Base-by-base conservation (phyloP, 2,113 vertebrate species). In the Clarias macrocephalus region DNA sequence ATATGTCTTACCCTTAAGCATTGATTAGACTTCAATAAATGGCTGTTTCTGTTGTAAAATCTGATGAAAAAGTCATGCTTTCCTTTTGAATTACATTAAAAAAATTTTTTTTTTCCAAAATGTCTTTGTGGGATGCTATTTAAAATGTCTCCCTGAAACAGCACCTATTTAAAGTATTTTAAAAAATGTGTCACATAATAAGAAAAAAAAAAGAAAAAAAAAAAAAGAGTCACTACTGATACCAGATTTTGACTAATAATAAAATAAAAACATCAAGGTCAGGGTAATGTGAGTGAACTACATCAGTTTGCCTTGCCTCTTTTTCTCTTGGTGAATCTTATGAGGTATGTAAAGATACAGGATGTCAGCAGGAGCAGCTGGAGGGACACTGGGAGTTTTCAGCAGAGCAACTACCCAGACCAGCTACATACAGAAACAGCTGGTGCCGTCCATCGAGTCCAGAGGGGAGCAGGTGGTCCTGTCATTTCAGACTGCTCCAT, bases 381-480 rank as follows among this genome's bases (percentile, higher is more conserved):
- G 76, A 86, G 82, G 25, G 57, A 66, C 59, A 76, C 85, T 68
- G 30, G 56, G 66, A 79, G 59, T 84, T 82, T 89, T 72, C 77
- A 88, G 37, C 42, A 33, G 85, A 79, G 68, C 73, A 82, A 81
- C 86, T 85, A 73, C 48, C 70, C 88, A 85, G 63, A 88, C 83
- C 70, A 19, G 65, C 59, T 87, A 91, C 90, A 91, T 87, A 83
- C 88, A 85, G 87, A 89, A 91, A 91, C 90, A 91, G 90, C 90
- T 91, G 90, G 87, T 89, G 88, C 87, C 33, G 65, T 91, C 90
- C 82, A 89, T 88, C 79, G 81, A 79, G 82, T 65, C 82, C 80
- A 87, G 83, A 33, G 80, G 77, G 83, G 79, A 87, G 85, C 90
- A 91, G 90, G 90, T 91, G 90, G 85, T 72, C 90, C 87, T 91